Base-by-base conservation (phyloP, 2,797 vertebrate genomes). In the Gadopsis marmoratus region DNA sequence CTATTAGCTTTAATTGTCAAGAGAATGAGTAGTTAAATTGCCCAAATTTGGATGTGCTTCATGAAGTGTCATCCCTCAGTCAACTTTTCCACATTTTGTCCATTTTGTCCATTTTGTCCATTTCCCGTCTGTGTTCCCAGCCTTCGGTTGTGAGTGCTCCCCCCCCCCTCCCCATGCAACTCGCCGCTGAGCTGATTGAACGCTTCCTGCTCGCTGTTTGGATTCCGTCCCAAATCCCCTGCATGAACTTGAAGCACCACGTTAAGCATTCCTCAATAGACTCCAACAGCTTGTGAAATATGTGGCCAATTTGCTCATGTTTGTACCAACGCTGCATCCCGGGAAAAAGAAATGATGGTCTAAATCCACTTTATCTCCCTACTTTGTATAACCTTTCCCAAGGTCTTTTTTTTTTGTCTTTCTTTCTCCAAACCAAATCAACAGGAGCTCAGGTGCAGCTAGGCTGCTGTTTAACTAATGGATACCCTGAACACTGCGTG, bases 161-260 rank as follows among this genome's bases (percentile, higher is more conserved):
- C 31, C 70, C 43, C 33, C 58, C 33, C 53, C 51, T 67, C 50
- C 62, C 39, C 62, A 62, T 54, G 77, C 60, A 33, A 50, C 71
- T 67, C 3, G 6, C 81, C 77, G 86, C 83, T 69, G 88, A 89
- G 86, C 80, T 84, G 89, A 92, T 85, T 90, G 84, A 91, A 89
- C 88, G 86, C 89, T 86, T 79, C 83, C 82, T 76, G 78, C 70
- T 91, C 64, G 68, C 79, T 89, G 83, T 85, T 92, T 89, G 87
- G 90, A 88, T 85, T 88, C 66, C 16, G 77, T 84, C 86, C 85
- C 83, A 88, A 91, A 88, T 85, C 82, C 84, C 72, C 72, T 54
- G 74, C 86, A 86, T 84, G 72, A 88, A 92, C 66, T 73, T 76
- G 65, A 89, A 84, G 86, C 76, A 76, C 77, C 63, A 26, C 62